Evolutionary conservation across 1,140 invertebrate genomes (phyloP).

Genomic region (Cecropterus lyciades): DNA sequence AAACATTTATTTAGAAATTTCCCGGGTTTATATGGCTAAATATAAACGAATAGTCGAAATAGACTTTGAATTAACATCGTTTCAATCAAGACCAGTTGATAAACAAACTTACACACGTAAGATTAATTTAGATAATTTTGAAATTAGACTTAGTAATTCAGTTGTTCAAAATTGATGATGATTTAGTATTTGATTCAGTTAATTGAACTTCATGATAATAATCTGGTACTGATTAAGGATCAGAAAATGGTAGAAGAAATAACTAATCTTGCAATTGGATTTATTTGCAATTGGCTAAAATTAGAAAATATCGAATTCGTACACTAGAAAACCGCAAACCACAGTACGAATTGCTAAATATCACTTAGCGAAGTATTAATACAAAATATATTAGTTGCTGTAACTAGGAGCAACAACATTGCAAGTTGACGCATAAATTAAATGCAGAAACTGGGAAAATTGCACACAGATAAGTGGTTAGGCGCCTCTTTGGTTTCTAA

Average conservation of each 20-base stretch:
- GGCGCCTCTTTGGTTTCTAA: slow-evolving; percentile 47
- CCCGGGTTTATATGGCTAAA: too few species aligned
- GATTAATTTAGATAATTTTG: too few species aligned
- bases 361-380: slow-evolving; percentile 28
- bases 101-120: too few species aligned
- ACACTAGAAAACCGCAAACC: slow-evolving; percentile 19
- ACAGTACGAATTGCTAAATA: slow-evolving; percentile 25
- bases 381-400: slow-evolving; percentile 20
- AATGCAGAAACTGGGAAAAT: slow-evolving; percentile 45
- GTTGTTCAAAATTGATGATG: too few species aligned
- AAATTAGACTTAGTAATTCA: too few species aligned
- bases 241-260: neutral
- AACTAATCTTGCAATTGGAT: neutral
- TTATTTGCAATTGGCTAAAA: slow-evolving; percentile 3
- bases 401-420: slow-evolving; percentile 20
- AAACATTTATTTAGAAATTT: too few species aligned
- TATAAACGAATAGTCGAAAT: too few species aligned
- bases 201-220: too few species aligned
- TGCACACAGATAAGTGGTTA: slow-evolving; percentile 44
- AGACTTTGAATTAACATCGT: too few species aligned
- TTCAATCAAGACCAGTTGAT: too few species aligned
- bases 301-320: slow-evolving; percentile 15
- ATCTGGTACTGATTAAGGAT: too few species aligned
- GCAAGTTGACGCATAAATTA: slow-evolving; percentile 41
- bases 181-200: too few species aligned